These are phyloP conservation scores for Sapajus apella DNA, from an alignment of 2,113 vertebrate genomes.

Conservation along the genomic window DNA sequence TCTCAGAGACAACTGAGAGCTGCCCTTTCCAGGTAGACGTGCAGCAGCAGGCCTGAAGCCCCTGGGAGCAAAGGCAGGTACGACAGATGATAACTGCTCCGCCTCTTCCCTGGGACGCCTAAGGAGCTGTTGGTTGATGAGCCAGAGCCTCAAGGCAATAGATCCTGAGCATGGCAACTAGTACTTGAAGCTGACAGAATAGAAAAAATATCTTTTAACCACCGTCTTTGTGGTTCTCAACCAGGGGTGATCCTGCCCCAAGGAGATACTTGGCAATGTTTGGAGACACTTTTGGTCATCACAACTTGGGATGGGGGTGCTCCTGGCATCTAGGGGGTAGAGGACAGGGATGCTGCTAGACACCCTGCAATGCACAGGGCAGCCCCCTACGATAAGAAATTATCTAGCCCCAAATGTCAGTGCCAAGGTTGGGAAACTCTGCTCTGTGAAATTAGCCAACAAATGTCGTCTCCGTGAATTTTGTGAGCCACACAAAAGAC, in stretches of 20 bases:
- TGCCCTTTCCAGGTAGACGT: no score
- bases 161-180: background rate
- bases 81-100: no score
- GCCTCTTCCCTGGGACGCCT: background rate
- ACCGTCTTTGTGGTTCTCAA: background rate
- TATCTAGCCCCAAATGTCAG: no score
- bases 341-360: no score
- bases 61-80: background rate
- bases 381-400: background rate
- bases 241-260: background rate
- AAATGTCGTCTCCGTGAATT: background rate
- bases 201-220: no score
- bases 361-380: accelerated
- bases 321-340: background rate
- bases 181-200: background rate
- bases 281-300: background rate
- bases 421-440: background rate
- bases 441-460: background rate
- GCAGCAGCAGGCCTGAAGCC: background rate
- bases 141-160: background rate
- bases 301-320: background rate
- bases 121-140: accelerated
- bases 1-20: accelerated
- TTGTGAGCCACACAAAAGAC: background rate
- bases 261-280: background rate